phyloP scores from a whole-genome alignment of 2,888 invertebrate species.

The Latheticus oryzae region DNA sequence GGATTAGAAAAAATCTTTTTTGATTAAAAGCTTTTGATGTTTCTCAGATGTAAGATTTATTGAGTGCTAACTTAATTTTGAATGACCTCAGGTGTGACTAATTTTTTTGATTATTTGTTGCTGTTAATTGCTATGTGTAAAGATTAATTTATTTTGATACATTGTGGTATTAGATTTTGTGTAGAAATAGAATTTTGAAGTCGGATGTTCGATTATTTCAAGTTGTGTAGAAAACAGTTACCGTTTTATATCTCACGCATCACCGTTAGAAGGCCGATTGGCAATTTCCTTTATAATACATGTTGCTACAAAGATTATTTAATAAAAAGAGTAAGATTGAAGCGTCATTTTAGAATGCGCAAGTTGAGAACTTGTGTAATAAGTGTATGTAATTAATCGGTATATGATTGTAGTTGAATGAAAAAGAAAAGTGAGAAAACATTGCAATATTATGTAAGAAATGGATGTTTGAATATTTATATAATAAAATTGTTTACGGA shows the following conservation, averaged over 20 bases:
- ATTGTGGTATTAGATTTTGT: too few relatives aligned
- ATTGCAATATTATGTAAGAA: constrained; percentile 20
- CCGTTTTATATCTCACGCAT: constrained; percentile 9
- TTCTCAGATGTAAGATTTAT: constrained; percentile 4
- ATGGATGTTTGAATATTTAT: constrained; percentile 35
- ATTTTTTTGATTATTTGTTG: constrained; percentile 10
- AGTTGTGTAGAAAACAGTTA: constrained; percentile 7
- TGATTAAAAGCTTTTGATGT: too few relatives aligned
- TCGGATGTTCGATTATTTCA: constrained; percentile 9
- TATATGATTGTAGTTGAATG: constrained; percentile 6
- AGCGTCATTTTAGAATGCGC: too few relatives aligned
- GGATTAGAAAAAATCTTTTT: too few relatives aligned
- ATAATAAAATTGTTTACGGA: constrained; percentile 38
- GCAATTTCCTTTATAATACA: constrained; percentile 25
- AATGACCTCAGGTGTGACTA: constrained; percentile 1
- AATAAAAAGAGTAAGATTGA: too few relatives aligned
- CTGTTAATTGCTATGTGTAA: constrained; percentile 4
- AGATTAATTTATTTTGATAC: constrained; percentile 6
- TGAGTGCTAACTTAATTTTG: constrained; percentile 9
- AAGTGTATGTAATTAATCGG: too few relatives aligned
- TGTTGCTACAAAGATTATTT: neutral
- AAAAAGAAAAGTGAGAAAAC: constrained; percentile 16
- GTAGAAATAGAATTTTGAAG: too few relatives aligned
- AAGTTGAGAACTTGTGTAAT: too few relatives aligned
- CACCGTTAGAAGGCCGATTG: constrained; percentile 26